A percentile compares a stretch with the other conserved stretches of the same genome.
These are phyloP conservation scores for Sphyrna mokarran DNA, from an alignment of 2,113 vertebrate species.

Conservation along the genomic window DNA sequence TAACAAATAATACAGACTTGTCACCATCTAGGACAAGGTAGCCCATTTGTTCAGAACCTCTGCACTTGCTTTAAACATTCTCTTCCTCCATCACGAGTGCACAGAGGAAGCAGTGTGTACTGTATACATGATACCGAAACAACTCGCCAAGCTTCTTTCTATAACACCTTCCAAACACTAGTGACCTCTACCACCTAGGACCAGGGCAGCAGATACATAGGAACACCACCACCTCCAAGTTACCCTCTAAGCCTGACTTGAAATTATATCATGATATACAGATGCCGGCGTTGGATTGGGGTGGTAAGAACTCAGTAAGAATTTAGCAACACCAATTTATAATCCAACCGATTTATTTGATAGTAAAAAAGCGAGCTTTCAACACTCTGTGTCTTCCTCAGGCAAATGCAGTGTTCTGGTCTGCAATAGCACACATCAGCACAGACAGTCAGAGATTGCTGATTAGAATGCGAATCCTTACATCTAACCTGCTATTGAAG, in stretches of 20 bases:
- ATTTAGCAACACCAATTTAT: too few species aligned
- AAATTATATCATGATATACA: not conserved
- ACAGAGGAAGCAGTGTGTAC: not conserved
- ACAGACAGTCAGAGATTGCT: too few species aligned
- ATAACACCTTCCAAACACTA: not conserved
- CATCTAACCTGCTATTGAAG: too few species aligned
- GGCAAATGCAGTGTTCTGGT: too few species aligned
- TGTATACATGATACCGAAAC: not conserved
- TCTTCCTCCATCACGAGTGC: not conserved
- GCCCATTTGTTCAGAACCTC: not conserved
- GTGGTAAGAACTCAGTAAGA: too few species aligned
- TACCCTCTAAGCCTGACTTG: not conserved
- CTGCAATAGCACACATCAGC: too few species aligned
- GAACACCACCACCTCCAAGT: not conserved
- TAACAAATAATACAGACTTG: not conserved
- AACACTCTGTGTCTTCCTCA: too few species aligned
- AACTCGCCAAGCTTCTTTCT: not conserved
- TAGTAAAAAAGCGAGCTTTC: too few species aligned
- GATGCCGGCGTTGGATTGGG: too few species aligned
- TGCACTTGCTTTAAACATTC: not conserved
- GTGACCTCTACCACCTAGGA: not conserved
- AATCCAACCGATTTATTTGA: too few species aligned
- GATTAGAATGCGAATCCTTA: too few species aligned
- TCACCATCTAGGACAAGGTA: not conserved
- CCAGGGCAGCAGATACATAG: not conserved